Conservation (phyloP, 2,888 invertebrate species). For the Andricus quercusramuli region DNA sequence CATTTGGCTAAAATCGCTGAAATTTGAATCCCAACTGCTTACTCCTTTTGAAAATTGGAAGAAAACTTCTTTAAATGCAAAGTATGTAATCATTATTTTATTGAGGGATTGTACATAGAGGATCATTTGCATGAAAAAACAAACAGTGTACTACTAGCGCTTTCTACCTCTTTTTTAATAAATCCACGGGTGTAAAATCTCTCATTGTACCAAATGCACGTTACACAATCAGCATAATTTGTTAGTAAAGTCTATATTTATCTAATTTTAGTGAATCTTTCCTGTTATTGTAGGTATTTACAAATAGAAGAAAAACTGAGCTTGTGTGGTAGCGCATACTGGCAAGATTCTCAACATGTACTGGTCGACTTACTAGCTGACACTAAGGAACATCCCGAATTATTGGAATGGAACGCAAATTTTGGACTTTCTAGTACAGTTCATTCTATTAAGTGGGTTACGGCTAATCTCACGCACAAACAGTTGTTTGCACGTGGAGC, state of each 20-base stretch:
- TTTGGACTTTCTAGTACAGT: slow-evolving; percentile 81
- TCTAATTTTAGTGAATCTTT: slow-evolving; percentile 8
- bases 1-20: slow-evolving; percentile 76
- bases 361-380: slow-evolving; percentile 81
- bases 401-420: slow-evolving; percentile 80
- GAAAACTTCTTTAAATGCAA: slow-evolving; percentile 80
- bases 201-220: too few relatives aligned
- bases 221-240: too few relatives aligned
- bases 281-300: slow-evolving; percentile 77
- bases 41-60: slow-evolving; percentile 83
- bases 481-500: slow-evolving; percentile 79
- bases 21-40: slow-evolving; percentile 78
- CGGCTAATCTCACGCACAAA: slow-evolving; percentile 81
- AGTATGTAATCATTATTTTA: slow-evolving; percentile 72
- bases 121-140: too few relatives aligned
- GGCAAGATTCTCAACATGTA: slow-evolving; percentile 83
- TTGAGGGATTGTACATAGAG: background rate
- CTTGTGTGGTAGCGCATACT: slow-evolving; percentile 81
- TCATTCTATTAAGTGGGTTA: slow-evolving; percentile 81
- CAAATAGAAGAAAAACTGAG: slow-evolving; percentile 79
- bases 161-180: too few relatives aligned
- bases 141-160: too few relatives aligned
- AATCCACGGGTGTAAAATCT: too few relatives aligned
- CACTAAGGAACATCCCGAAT: slow-evolving; percentile 76
- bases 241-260: background rate